A percentile compares a stretch with the other conserved stretches of the same genome.
Evolutionary conservation across 2,888 invertebrate genomes (phyloP).

Genomic region (Drosophila nr. perissopoda): DNA sequence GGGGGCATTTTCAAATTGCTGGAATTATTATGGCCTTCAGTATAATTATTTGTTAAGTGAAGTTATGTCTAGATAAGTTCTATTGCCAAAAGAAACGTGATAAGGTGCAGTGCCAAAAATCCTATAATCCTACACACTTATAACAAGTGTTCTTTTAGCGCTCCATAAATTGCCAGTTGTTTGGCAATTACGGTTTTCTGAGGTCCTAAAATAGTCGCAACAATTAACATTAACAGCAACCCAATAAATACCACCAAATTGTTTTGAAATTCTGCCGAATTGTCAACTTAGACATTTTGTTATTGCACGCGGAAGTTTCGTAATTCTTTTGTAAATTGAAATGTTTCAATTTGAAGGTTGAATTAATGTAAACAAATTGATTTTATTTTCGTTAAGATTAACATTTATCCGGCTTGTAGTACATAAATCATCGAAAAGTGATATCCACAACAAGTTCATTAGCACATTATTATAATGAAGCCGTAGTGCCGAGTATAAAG

Average conservation of each 20-base stretch:
- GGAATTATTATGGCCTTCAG: conserved; percentile 29
- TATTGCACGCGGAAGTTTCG: conserved; percentile 8
- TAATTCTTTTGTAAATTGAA: conserved; percentile 11
- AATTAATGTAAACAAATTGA: conserved; percentile 39
- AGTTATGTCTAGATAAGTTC: conserved; percentile 59
- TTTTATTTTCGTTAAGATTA: conserved; percentile 23
- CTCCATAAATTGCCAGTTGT: conserved; percentile 42
- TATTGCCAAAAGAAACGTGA: conserved; percentile 55
- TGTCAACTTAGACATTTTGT: conserved; percentile 23
- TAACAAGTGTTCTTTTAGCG: conserved; percentile 29
- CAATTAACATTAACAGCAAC: background rate
- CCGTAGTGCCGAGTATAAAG: conserved; percentile 9
- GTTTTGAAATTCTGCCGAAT: conserved; percentile 16
- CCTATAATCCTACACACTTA: background rate
- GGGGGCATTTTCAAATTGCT: conserved; percentile 3
- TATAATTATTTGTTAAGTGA: conserved; percentile 58
- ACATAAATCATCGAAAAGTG: conserved; percentile 18
- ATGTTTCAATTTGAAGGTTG: conserved; percentile 51
- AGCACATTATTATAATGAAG: conserved; percentile 40
- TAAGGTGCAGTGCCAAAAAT: conserved; percentile 39
- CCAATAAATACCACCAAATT: conserved; percentile 20
- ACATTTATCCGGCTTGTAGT: conserved; percentile 46
- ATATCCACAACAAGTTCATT: conserved; percentile 39
- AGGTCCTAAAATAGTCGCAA: conserved; percentile 19
- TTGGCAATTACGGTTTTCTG: conserved; percentile 30